Base-by-base conservation (phyloP, 2,797 vertebrate genomes). In the Acestrorhynchus altus region DNA sequence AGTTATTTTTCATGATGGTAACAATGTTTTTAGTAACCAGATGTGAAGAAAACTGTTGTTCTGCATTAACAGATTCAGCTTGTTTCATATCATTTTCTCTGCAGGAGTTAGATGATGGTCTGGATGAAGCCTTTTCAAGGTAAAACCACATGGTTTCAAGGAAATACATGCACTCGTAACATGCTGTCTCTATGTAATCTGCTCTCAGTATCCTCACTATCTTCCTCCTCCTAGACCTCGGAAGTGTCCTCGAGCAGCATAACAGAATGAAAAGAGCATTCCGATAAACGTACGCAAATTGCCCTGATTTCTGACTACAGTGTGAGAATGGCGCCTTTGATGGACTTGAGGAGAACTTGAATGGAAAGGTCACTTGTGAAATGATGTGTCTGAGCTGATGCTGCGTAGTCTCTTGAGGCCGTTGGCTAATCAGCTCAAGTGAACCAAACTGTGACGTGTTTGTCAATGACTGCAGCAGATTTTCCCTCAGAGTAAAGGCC, bases 111-210 rank as follows among this genome's bases (percentile, higher is more conserved):
- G 95, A 96, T 51, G 96, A 98, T 7, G 94, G 90, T 61, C 93
- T 98, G 83, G 96, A 99, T 79, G 96, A 98, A 89, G 97, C 96
- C 0, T 99, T 99, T 85, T 96, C 96, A 81, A 98, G 96, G 97
- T 98, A 83, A 90, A 79, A 83, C 22, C 81, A 78, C 68, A 68
- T 0, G 65, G 46, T 56, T 39, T 22, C 15, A 0, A 0, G 11
- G 16, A 46, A 75, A 71, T 85, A 82, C 81, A 6, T 4, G 5
- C 9, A 66, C 18, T 56, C 2, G 11, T 31, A 26, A 75, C 39
- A 26, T 61, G 39, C 8, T 64, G 49, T 72, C 47, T 71, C 12
- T 2, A 47, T 61, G 65, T 18, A 72, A 64, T 71, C 47, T 57
- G 26, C n/a, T 47, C 46, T 76, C 28, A 60, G 28, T 61, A 18